phyloP scores from a whole-genome alignment of 2,888 invertebrate genomes.

The Cataglyphis cursor region DNA sequence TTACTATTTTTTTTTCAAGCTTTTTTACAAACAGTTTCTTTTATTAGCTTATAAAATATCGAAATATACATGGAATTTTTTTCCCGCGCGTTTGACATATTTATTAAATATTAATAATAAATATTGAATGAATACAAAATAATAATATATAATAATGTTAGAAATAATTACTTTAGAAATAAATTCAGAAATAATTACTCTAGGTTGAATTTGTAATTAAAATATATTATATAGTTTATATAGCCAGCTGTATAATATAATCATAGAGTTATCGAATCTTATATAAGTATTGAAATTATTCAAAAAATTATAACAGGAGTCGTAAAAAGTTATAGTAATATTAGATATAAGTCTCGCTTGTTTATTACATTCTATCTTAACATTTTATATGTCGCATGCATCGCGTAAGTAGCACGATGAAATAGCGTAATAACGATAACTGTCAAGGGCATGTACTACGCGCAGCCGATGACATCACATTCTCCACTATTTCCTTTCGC shows the following conservation, averaged over 20 bases:
- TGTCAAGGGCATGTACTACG: conserved; percentile 75
- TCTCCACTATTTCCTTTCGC: conserved; percentile 49
- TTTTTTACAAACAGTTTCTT: neutral
- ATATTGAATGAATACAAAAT: neutral
- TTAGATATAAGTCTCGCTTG: neutral
- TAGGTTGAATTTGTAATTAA: neutral
- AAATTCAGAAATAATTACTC: neutral
- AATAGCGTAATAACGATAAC: conserved; percentile 71
- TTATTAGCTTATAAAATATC: neutral
- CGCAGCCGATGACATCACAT: conserved; percentile 76
- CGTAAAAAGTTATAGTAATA: neutral
- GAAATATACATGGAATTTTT: neutral
- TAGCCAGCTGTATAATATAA: neutral
- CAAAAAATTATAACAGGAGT: neutral
- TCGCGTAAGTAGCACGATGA: conserved; percentile 44
- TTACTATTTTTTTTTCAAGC: neutral
- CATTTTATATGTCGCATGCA: neutral
- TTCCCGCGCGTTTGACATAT: neutral
- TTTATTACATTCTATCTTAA: neutral
- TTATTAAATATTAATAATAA: neutral
- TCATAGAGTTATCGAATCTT: neutral
- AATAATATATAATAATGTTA: neutral
- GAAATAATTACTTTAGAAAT: neutral
- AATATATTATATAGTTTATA: neutral
- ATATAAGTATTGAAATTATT: neutral